Evolutionary conservation across 1,140 invertebrate genomes (phyloP), one percentile per base, ranked within the genome.

Genomic region (Plutomurus gul): DNA sequence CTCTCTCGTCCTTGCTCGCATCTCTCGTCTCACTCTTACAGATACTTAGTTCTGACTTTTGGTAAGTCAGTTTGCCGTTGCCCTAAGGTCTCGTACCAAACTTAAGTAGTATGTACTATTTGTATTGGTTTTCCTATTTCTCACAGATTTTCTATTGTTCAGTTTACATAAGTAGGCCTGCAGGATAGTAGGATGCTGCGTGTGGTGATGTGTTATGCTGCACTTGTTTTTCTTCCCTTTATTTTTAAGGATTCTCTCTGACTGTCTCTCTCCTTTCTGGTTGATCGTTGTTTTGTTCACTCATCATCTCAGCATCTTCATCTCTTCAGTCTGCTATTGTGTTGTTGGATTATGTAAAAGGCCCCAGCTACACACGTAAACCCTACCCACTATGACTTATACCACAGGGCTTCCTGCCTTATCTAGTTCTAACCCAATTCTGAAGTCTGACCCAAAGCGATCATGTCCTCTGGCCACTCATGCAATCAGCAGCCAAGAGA

Each of bases 401-500:
- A 43, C 46, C 46, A 49, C 46, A 11, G 3, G 11, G 43, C 43
- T 65, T 33, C 56, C 56, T 65, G 56, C 56, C 30, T 65, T 16
- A 5, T 5, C 10, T 27, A n/a, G 56, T n/a, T n/a, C 36, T 65
- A 33, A 65, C 56, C 56, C 13, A 33, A 16, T n/a, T 30, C 36
- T 33, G 56, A 65, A 65, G 36, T 65, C 56, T 65, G 56, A 65
- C 56, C 56, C 36, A 65, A 65, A 65, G 56, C 56, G 56, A 65
- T 65, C 56, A 65, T 65, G 56, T 65, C 56, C 56, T 65, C 36
- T 65, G 56, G 56, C 56, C 36, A 65, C 56, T 27, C 56, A 65
- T 65, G 56, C 56, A 65, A 65, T 65, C 56, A 65, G 56, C 25
- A 65, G 56, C 56, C 56, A 27, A 30, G n/a, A 56, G 51, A 27